Evolutionary conservation across 2,888 invertebrate species (phyloP), one percentile per base, ranked within the genome.

Genomic region (Hipparchia sbordonii): DNA sequence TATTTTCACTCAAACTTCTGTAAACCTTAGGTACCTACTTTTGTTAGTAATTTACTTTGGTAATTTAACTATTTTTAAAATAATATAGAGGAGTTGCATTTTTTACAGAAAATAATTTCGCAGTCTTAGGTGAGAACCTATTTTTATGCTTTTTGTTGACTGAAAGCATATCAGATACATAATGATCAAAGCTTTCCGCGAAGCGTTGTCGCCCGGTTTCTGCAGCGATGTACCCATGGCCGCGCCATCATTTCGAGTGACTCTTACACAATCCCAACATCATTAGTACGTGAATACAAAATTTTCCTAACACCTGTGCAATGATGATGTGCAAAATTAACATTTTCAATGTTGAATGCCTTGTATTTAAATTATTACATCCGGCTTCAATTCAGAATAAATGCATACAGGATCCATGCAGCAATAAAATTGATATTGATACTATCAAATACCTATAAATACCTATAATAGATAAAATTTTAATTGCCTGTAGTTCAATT

Each of bases 261-360:
- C 70, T 57, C 76, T 80, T 79, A 68, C 76, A 67, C 73, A 78
- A 77, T 56, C 66, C 72, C 67, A 71, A 72, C 75, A 75, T 79
- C 76, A 75, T 79, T 80, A 79, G 76, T 75, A 74, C 71, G 75
- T 75, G 73, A 57, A 75, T 73, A 73, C 71, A 74, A 77, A 69
- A 75, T 75, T 74, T 74, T 75, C 74, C 70, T 73, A 72, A 74
- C 65, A 69, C 56, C 61, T 54, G 46, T 59, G 33, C 59, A 68
- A n/a, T 60, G 60, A 68, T 60, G 76, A 75, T 70, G 75, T 59
- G 70, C 72, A 74, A 72, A 73, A 72, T 75, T 74, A 68, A 67
- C 72, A 77, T 76, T 75, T 72, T 70, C 72, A 67, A 62, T 62
- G 72, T 71, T 74, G 71, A 68, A 72, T 74, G 75, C 71, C 72